phyloP scores from a whole-genome alignment of 2,888 invertebrate genomes.

The Therioaphis trifolii region DNA sequence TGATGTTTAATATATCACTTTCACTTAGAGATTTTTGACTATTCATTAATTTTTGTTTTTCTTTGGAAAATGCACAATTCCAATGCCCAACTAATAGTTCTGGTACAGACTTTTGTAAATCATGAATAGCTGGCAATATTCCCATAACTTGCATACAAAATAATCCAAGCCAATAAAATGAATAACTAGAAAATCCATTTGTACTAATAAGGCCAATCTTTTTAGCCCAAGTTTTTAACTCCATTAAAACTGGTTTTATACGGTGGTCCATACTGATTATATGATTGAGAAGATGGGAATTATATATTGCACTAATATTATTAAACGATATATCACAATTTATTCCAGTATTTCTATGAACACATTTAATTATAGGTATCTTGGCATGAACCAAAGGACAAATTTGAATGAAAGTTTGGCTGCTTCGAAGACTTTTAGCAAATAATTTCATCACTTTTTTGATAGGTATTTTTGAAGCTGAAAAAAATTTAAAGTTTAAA shows the following conservation, averaged over 20 bases:
- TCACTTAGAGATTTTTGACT: neutral
- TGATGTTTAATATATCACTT: constrained; percentile 11
- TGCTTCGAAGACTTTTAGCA: constrained; percentile 26
- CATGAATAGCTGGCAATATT: constrained; percentile 36
- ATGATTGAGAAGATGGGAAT: constrained; percentile 36
- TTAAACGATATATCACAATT: constrained; percentile 59
- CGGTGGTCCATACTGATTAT: constrained; percentile 34
- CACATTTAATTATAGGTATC: constrained; percentile 52
- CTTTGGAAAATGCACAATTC: constrained; percentile 55
- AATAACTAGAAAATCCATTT: constrained; percentile 58
- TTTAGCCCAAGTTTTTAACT: constrained; percentile 50
- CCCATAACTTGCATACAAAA: constrained; percentile 49
- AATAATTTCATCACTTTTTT: constrained; percentile 35
- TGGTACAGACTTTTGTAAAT: constrained; percentile 45
- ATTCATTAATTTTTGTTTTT: neutral
- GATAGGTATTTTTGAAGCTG: constrained; percentile 1
- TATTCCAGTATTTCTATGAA: constrained; percentile 40
- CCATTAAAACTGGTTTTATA: constrained; percentile 42
- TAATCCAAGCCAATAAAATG: constrained; percentile 54
- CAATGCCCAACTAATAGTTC: constrained; percentile 24
- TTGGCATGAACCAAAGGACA: constrained; percentile 32
- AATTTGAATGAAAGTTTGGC: constrained; percentile 19
- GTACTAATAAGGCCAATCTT: constrained; percentile 42
- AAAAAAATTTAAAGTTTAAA: neutral
- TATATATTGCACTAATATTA: constrained; percentile 43